These are phyloP conservation scores for Anthonomus grandis DNA, from an alignment of 1,140 invertebrate genomes.

Conservation along the genomic window DNA sequence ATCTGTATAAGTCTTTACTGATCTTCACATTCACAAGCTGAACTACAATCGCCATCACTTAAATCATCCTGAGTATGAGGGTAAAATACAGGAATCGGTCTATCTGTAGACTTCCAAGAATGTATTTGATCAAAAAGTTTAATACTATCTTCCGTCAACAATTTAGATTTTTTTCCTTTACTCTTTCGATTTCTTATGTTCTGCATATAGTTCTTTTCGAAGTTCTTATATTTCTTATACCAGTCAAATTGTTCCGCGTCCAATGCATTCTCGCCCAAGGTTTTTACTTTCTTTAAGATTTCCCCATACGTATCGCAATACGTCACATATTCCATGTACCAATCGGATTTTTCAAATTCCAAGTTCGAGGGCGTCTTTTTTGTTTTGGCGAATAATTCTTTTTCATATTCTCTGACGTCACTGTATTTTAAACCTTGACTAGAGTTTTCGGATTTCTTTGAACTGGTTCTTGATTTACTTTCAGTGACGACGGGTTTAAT, in stretches of 20 bases:
- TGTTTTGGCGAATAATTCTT: slow-evolving; percentile 22
- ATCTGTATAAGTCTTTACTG: too few relatives aligned
- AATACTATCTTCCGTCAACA: background rate
- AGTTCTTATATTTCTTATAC: slow-evolving; percentile 21
- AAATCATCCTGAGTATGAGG: slow-evolving; percentile 3
- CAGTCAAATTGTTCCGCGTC: slow-evolving; percentile 9
- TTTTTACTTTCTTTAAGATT: slow-evolving; percentile 25
- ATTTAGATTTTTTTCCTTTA: background rate
- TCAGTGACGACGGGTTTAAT: background rate
- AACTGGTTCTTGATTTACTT: background rate
- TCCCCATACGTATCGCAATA: slow-evolving; percentile 28
- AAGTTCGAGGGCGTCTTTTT: slow-evolving; percentile 25
- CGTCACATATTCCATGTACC: slow-evolving; percentile 33
- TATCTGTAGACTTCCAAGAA: slow-evolving; percentile 4
- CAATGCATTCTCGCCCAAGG: slow-evolving; percentile 4
- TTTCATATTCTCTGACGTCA: slow-evolving; percentile 7
- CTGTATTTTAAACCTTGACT: background rate
- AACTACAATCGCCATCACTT: background rate
- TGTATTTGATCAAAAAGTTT: slow-evolving; percentile 24
- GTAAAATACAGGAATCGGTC: slow-evolving; percentile 17
- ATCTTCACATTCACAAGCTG: slow-evolving; percentile 3
- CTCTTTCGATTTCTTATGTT: slow-evolving; percentile 5
- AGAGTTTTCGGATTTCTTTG: slow-evolving; percentile 6
- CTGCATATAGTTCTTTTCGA: slow-evolving; percentile 19
- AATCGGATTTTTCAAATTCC: slow-evolving; percentile 33